phyloP scores from a whole-genome alignment of 1,140 invertebrate genomes.

The Teleopsis dalmanni region DNA sequence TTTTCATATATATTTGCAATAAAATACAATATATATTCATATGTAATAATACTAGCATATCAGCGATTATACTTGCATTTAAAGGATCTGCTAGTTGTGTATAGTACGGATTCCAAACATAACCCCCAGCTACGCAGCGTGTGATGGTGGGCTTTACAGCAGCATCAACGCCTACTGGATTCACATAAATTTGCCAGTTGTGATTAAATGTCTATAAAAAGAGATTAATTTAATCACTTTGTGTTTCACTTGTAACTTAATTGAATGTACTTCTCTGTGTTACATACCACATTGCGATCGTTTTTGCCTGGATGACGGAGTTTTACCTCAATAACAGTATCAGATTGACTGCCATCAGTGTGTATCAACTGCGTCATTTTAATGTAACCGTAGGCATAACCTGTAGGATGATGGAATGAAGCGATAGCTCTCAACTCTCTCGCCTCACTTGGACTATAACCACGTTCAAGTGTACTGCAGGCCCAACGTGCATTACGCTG shows the following conservation, averaged over 20 bases:
- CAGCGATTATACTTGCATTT: conserved; percentile 57
- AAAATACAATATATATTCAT: background rate
- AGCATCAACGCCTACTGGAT: conserved; percentile 88
- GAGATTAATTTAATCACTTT: no score
- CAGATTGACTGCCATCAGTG: conserved; percentile 75
- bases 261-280: conserved; percentile 1
- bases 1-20: no score
- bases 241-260: no score
- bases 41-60: background rate
- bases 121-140: conserved; percentile 82
- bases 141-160: conserved; percentile 69
- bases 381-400: conserved; percentile 79
- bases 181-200: conserved; percentile 89
- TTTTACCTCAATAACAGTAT: conserved; percentile 84
- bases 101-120: conserved; percentile 88
- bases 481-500: conserved; percentile 62
- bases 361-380: conserved; percentile 83
- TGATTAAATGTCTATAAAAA: conserved; percentile 66
- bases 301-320: conserved; percentile 73
- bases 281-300: conserved; percentile 64
- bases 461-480: conserved; percentile 76
- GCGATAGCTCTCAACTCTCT: conserved; percentile 78
- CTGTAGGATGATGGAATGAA: conserved; percentile 83
- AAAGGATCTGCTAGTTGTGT: conserved; percentile 81
- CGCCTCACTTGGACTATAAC: conserved; percentile 77